Evolutionary conservation across 2,888 invertebrate genomes (phyloP), one percentile per base, ranked within the genome.

Genomic region (Leucophora obtusa): DNA sequence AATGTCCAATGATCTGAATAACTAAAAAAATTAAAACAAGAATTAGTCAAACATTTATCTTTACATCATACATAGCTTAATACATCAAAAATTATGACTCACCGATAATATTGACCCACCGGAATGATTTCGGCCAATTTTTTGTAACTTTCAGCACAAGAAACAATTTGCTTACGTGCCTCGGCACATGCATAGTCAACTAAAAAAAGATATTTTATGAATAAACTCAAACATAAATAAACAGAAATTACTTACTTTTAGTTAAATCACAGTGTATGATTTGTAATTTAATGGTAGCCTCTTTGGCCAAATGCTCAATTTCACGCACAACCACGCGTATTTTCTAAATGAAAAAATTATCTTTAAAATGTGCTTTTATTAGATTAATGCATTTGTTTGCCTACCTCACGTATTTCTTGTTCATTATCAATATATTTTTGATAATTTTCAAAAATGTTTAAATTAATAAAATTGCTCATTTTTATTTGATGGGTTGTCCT

Each of bases 1-100:
- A 92, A 95, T 50, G 95, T 92, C 97, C 97, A 98, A 86, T 96
- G 96, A 85, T 97, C 97, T 83, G 96, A 94, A 87, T 94, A 98
- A 84, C 93, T 93, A 84, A 2, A 69, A 43, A 11, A 33, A 8
- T 3, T 3, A 50, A 24, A 51, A 24, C n/a, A 47, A 1, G 2
- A 17, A n/a, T 14, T 14, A 5, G 15, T 35, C 10, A 38, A 17
- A 53, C 10, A 38, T 15, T 28, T n/a, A n/a, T n/a, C n/a, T n/a
- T n/a, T n/a, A n/a, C 24, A 24, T 9, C 24, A 14, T 21, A 33
- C 51, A 17, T 0, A 33, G 28, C 28, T 28, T 7, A 28, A 28
- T 21, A 21, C 6, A 6, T n/a, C n/a, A 21, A 15, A 14, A 11
- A 18, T 24, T 5, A 10, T 66, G 54, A 74, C 65, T 78, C 88